These are phyloP conservation scores for Drosophila sturtevanti DNA, from an alignment of 1,140 invertebrate species.

Conservation along the genomic window DNA sequence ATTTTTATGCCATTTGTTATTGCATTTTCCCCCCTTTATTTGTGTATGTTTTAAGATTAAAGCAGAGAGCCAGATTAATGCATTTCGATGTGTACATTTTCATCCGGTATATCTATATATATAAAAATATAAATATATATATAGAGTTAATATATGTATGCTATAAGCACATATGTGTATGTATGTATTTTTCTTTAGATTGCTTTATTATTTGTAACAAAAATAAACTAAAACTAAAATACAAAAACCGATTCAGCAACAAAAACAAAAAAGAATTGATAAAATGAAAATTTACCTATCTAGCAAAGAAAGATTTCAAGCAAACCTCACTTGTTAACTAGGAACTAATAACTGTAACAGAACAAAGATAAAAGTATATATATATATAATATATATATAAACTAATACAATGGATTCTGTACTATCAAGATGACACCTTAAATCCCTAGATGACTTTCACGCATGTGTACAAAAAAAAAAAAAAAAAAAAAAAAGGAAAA, in stretches of 20 bases:
- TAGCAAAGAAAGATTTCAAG: conserved; percentile 79
- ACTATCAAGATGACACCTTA: conserved; percentile 45
- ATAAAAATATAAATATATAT: conserved; percentile 9
- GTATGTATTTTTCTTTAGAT: conserved; percentile 61
- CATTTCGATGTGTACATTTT: conserved; percentile 77
- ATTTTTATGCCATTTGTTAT: conserved; percentile 53
- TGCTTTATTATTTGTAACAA: conserved; percentile 65
- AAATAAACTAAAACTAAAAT: conserved; percentile 32
- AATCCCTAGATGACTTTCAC: conserved; percentile 53
- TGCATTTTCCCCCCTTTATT: conserved; percentile 39
- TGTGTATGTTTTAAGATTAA: conserved; percentile 27
- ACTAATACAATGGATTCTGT: conserved; percentile 51
- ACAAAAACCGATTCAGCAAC: conserved; percentile 40
- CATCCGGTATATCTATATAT: conserved; percentile 31
- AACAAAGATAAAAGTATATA: background rate
- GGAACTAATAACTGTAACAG: conserved; percentile 58
- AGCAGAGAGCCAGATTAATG: conserved; percentile 57
- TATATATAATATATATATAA: conserved; percentile 1
- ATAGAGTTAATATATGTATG: conserved; percentile 41
- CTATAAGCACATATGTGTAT: conserved; percentile 66
- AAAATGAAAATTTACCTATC: conserved; percentile 64
- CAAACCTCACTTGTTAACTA: conserved; percentile 81
- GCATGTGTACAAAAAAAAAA: conserved; percentile 72
- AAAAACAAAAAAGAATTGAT: conserved; percentile 32
- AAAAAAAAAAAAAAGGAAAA: conserved; percentile 51